Evolutionary conservation across 2,797 vertebrate genomes (phyloP), one percentile per base, ranked within the genome.

Genomic region (Lophotriccus pileatus): DNA sequence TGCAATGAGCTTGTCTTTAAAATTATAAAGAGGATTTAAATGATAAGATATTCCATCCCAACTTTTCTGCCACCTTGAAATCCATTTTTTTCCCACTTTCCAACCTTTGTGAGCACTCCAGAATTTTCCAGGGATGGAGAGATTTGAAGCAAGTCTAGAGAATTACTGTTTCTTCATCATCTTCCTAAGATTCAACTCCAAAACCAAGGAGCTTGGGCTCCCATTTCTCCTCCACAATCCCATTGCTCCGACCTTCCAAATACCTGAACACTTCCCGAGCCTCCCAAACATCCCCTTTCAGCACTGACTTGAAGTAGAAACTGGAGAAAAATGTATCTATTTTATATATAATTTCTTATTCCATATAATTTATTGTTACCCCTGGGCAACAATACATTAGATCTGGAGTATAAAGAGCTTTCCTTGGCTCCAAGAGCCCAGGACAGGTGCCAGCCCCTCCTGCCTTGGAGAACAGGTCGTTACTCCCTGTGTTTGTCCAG

Each of bases 401-500:
- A 58, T 36, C 23, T 58, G 14, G 56, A 36, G 36, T 36, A 34
- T 34, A 23, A 10, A 24, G 28, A 74, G 37, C 17, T 46, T 22
- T 16, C 47, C 41, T 14, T 7, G 41, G 62, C 7, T n/a, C 4
- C 59, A 37, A 46, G 37, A 44, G 4, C 62, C 16, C 0, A n/a
- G n/a, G 16, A 4, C 19, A 23, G 68, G 32, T 1, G 12, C 50
- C 1, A 18, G 22, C 1, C 11, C 4, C 49, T 13, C 41, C 41
- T 39, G 47, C 0, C 1, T 14, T 1, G 41, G 13, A 53, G 52
- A 15, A 6, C 8, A 2, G 2, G 5, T 1, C 8, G 30, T 43
- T 7, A 9, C 30, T 81, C 39, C 30, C 10, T 4, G 55, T 5
- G 86, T 0, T 30, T 56, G 53, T 13, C 1, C 46, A 28, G 6